Percentiles rank a stretch among this genome's conserved stretches.
Conservation (phyloP, 2,797 vertebrate genomes). For the Glossophaga mutica region DNA sequence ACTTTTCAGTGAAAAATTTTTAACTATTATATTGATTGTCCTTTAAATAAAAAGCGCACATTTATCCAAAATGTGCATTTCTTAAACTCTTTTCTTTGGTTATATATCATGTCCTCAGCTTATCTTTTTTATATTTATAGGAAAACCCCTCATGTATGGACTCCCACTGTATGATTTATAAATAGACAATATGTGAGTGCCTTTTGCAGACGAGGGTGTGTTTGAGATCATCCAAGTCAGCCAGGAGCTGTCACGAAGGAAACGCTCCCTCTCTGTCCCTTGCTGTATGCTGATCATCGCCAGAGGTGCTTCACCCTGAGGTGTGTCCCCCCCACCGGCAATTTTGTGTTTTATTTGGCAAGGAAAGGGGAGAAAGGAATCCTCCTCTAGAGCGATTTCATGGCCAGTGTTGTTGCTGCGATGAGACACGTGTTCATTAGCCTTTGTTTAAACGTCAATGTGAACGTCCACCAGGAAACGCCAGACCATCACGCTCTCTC, state of each 20-base stretch:
- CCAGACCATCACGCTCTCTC: constrained; percentile 62
- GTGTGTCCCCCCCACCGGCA: constrained; percentile 48
- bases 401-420: constrained; percentile 71
- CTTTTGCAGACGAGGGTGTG: constrained; percentile 84
- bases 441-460: constrained; percentile 66
- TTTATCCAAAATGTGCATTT: constrained; percentile 70
- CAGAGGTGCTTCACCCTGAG: constrained; percentile 81
- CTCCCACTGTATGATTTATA: constrained; percentile 74
- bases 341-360: constrained; percentile 69
- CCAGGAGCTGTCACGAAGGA: constrained; percentile 77
- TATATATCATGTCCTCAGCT: constrained; percentile 68
- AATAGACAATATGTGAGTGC: constrained; percentile 83
- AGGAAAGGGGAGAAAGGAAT: constrained; percentile 50
- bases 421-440: constrained; percentile 60
- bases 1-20: constrained; percentile 70
- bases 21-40: constrained; percentile 56
- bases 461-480: constrained; percentile 65
- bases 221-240: constrained; percentile 78
- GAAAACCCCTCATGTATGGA: constrained; percentile 69
- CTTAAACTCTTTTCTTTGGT: constrained; percentile 59
- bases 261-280: constrained; percentile 85
- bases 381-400: constrained; percentile 70
- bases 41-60: constrained; percentile 68
- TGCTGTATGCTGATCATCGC: constrained; percentile 81
- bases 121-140: constrained; percentile 79